These are phyloP conservation scores for Hippocampus mohnikei DNA, from an alignment of 2,113 vertebrate genomes.

Conservation along the genomic window DNA sequence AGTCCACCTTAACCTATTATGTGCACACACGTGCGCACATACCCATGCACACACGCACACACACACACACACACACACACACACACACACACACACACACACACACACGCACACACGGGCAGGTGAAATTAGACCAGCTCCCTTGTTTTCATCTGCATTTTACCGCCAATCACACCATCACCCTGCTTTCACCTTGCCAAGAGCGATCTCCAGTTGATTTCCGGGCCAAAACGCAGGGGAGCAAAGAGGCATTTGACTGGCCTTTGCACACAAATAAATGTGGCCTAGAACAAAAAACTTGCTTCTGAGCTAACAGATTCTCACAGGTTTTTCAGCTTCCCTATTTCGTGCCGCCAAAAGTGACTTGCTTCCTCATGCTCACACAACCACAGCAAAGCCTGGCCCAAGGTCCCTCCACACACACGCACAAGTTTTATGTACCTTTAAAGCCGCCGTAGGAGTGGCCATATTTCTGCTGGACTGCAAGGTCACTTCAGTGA, in stretches of 20 bases:
- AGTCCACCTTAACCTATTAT: conserved; percentile 57
- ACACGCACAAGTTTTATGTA: conserved; percentile 47
- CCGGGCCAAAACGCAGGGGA: conserved; percentile 15
- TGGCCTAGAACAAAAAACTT: conserved; percentile 9
- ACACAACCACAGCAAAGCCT: background rate
- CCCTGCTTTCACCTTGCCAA: conserved; percentile 63
- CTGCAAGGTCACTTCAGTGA: conserved; percentile 56
- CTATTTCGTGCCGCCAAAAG: conserved; percentile 35
- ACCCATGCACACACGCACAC: conserved; percentile 10
- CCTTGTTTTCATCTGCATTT: conserved; percentile 32
- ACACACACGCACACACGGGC: background rate
- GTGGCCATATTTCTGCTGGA: conserved; percentile 49
- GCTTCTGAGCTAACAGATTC: conserved; percentile 41
- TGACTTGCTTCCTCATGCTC: conserved; percentile 28
- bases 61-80: background rate
- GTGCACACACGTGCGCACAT: conserved; percentile 29
- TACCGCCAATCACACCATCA: conserved; percentile 39
- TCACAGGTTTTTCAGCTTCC: conserved; percentile 7
- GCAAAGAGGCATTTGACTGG: conserved; percentile 24
- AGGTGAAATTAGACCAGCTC: conserved; percentile 43
- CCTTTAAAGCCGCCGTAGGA: conserved; percentile 53
- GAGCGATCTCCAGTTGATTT: conserved; percentile 31
- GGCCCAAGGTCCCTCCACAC: conserved; percentile 10
- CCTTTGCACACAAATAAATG: conserved; percentile 38
- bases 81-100: conserved; percentile 3